Conservation (phyloP, 2,113 vertebrate species). For the Ceuthmochares aereus region DNA sequence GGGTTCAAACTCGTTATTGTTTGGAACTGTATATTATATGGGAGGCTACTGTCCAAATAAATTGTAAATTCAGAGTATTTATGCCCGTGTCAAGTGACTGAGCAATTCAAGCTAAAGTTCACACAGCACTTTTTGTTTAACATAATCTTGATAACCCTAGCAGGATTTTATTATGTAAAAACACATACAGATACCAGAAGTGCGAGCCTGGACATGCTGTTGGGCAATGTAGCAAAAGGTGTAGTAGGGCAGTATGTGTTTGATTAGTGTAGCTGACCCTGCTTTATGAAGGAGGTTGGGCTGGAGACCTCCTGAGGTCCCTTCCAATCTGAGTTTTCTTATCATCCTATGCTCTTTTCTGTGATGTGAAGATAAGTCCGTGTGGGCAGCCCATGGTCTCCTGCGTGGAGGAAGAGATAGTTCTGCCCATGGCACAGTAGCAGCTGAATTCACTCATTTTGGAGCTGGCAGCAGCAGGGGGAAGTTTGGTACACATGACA, state of each 20-base stretch:
- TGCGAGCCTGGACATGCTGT: neutral
- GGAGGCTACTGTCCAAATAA: neutral
- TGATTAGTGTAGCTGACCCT: neutral
- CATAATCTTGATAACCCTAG: neutral
- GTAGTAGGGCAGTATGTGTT: neutral
- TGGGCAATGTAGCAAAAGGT: neutral
- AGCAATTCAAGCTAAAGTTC: neutral
- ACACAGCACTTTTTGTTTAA: neutral
- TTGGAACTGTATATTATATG: neutral
- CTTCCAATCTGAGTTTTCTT: neutral
- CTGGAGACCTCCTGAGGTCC: neutral
- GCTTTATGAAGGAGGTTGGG: neutral
- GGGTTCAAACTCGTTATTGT: neutral
- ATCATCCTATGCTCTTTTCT: neutral
- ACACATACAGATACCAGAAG: neutral
- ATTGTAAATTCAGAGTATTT: neutral
- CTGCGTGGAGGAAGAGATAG: neutral
- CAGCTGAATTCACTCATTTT: neutral
- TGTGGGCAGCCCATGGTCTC: neutral
- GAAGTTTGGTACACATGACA: neutral
- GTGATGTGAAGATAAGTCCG: neutral
- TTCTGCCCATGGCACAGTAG: neutral
- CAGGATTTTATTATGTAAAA: neutral
- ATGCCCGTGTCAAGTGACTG: neutral
- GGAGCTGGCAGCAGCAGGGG: neutral